A percentile compares a stretch with the other conserved stretches of the same genome.
Conservation (phyloP, 1,140 invertebrate genomes). For the Vanessa tameamea region DNA sequence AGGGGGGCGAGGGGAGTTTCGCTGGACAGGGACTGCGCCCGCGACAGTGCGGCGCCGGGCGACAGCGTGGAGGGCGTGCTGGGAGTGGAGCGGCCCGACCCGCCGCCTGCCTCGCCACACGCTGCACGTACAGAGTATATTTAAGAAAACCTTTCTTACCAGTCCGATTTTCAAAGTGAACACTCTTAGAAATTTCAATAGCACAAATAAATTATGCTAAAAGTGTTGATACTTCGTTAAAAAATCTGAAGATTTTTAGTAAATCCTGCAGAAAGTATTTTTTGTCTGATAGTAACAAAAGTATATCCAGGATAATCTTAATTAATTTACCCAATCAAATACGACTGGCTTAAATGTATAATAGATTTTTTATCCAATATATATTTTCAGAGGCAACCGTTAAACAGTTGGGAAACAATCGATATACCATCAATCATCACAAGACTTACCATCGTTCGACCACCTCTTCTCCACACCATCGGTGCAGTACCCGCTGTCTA, state of each 20-base stretch:
- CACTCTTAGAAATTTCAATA: too few relatives aligned
- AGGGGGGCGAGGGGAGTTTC: conserved; percentile 72
- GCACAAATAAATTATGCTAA: too few relatives aligned
- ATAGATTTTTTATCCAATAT: too few relatives aligned
- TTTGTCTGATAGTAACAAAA: too few relatives aligned
- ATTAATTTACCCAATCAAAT: too few relatives aligned
- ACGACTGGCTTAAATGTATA: too few relatives aligned
- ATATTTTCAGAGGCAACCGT: too few relatives aligned
- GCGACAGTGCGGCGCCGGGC: conserved; percentile 70
- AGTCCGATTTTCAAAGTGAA: neutral
- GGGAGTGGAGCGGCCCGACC: conserved; percentile 74
- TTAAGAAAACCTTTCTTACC: neutral
- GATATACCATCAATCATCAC: neutral
- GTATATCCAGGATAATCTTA: too few relatives aligned
- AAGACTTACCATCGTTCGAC: conserved; percentile 87
- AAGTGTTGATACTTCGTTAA: too few relatives aligned
- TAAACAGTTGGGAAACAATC: too few relatives aligned
- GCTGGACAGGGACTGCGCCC: conserved; percentile 73
- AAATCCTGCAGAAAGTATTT: too few relatives aligned
- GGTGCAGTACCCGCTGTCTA: conserved; percentile 94
- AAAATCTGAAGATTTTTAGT: too few relatives aligned
- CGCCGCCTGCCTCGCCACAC: conserved; percentile 57
- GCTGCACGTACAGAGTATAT: conserved; percentile 23
- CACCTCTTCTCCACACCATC: conserved; percentile 92
- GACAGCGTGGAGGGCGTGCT: conserved; percentile 77